phyloP scores from a whole-genome alignment of 2,888 invertebrate species.

The Drosophila quasianomalipes region DNA sequence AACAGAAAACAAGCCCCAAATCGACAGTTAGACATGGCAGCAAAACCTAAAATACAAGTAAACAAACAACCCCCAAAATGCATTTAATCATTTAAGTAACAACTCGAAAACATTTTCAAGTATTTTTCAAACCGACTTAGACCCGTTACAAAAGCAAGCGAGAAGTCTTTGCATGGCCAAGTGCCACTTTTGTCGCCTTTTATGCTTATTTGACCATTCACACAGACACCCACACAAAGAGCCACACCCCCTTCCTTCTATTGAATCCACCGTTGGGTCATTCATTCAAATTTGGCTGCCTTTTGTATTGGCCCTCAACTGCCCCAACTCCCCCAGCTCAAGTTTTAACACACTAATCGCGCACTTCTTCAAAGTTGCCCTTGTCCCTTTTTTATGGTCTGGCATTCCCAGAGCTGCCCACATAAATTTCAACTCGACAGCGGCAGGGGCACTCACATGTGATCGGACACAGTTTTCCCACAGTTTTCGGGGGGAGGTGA shows the following conservation, averaged over 20 bases:
- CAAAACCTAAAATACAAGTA: conserved; percentile 23
- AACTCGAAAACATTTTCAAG: conserved; percentile 57
- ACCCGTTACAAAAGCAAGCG: conserved; percentile 32
- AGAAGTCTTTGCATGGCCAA: conserved; percentile 50
- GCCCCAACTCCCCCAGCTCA: conserved; percentile 11
- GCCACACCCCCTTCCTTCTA: conserved; percentile 18
- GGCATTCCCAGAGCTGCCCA: conserved; percentile 48
- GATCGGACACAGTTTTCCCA: conserved; percentile 63
- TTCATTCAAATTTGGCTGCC: conserved; percentile 67
- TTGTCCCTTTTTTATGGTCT: conserved; percentile 69
- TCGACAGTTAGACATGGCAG: conserved; percentile 41
- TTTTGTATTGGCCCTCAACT: conserved; percentile 54
- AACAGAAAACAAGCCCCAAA: conserved; percentile 23
- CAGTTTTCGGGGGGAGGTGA: conserved; percentile 25
- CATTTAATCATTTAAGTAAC: conserved; percentile 76
- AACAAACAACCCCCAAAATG: conserved; percentile 61
- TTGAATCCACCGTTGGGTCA: conserved; percentile 42
- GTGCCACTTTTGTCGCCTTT: conserved; percentile 82
- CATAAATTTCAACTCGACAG: conserved; percentile 64
- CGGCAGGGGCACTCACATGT: conserved; percentile 53
- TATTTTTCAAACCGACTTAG: conserved; percentile 27
- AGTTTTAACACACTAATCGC: conserved; percentile 51
- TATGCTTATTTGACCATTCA: conserved; percentile 79
- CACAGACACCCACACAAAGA: conserved; percentile 13
- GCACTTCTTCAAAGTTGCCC: conserved; percentile 53